A percentile compares a stretch with the other conserved stretches of the same genome.
Conservation (phyloP, 2,888 invertebrate species). For the Drosophila prostipennis region DNA sequence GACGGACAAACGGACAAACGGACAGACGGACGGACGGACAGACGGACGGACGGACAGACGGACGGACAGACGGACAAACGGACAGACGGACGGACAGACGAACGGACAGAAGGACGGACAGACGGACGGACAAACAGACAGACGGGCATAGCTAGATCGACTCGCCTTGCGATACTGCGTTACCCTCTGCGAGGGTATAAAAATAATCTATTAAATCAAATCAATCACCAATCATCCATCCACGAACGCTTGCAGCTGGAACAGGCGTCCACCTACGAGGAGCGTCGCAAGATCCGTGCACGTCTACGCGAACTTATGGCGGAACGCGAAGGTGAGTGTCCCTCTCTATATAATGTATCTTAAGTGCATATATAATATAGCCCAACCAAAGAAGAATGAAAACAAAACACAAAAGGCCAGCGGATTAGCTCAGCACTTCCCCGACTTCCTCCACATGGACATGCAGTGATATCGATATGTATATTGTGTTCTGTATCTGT, state of each 20-base stretch:
- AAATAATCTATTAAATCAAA: too few relatives aligned
- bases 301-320: conserved; percentile 93
- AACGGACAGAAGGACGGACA: too few relatives aligned
- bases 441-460: not conserved
- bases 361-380: not conserved
- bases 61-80: too few relatives aligned
- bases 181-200: too few relatives aligned
- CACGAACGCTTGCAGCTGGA: conserved; percentile 88
- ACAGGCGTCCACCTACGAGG: conserved; percentile 94
- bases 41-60: too few relatives aligned
- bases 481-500: conserved; percentile 68
- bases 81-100: too few relatives aligned
- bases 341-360: not conserved
- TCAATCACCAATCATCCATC: not conserved
- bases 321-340: conserved; percentile 91
- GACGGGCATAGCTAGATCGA: too few relatives aligned
- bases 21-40: too few relatives aligned
- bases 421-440: conserved; percentile 6
- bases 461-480: conserved; percentile 14
- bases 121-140: too few relatives aligned
- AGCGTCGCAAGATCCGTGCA: conserved; percentile 91
- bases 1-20: too few relatives aligned
- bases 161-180: too few relatives aligned
- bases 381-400: not conserved
- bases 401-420: not conserved